A percentile compares a stretch with the other conserved stretches of the same genome.
Conservation (phyloP, 2,113 vertebrate genomes). For the Calidris pugnax region DNA sequence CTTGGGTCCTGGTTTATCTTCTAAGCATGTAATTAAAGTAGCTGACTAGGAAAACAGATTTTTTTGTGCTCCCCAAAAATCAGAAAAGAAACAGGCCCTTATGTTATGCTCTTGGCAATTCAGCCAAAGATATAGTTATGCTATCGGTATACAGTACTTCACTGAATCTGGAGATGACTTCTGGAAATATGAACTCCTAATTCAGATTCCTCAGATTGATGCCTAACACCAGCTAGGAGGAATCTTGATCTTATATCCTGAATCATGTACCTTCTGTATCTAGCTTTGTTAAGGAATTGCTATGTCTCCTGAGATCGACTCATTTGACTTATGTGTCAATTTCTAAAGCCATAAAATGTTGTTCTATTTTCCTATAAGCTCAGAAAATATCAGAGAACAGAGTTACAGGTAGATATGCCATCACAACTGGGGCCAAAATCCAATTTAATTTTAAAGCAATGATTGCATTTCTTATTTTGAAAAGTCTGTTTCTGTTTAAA, state of each 20-base stretch:
- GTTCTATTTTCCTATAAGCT: not conserved
- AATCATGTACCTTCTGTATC: not conserved
- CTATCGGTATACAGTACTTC: not conserved
- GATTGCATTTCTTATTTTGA: conserved; percentile 24
- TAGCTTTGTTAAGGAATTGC: not conserved
- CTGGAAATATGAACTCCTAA: not conserved
- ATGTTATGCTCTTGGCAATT: not conserved
- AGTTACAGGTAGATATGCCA: not conserved
- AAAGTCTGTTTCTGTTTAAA: conserved; percentile 64
- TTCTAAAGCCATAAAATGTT: not conserved
- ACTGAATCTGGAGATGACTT: not conserved
- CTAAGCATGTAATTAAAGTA: not conserved
- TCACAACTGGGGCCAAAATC: not conserved
- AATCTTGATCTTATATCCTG: not conserved
- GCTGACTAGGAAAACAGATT: not conserved
- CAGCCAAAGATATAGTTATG: not conserved
- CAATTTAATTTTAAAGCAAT: not conserved
- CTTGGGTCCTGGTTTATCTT: not conserved
- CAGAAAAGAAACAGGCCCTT: not conserved
- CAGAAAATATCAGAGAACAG: not conserved
- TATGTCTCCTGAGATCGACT: not conserved
- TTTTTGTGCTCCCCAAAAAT: not conserved
- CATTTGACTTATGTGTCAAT: not conserved
- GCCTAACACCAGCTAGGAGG: not conserved
- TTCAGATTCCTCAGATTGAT: not conserved